A percentile compares a stretch with the other conserved stretches of the same genome.
phyloP scores from a whole-genome alignment of 2,888 invertebrate species.

The Melanotus villosus region DNA sequence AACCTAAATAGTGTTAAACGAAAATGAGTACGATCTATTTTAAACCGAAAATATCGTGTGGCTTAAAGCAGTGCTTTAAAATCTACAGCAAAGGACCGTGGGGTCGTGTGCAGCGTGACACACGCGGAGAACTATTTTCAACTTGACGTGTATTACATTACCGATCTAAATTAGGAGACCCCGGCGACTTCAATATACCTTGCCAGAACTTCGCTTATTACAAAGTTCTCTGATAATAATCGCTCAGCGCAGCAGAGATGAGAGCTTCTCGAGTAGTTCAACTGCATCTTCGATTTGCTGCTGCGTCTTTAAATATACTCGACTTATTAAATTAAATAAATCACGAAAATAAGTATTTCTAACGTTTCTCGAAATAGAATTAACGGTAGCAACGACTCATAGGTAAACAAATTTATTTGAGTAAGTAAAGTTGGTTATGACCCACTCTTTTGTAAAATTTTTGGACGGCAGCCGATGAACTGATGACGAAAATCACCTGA shows the following conservation, averaged over 20 bases:
- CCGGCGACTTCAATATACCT: slow-evolving; percentile 53
- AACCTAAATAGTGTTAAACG: slow-evolving; percentile 29
- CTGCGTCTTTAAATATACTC: neutral
- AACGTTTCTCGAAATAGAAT: slow-evolving; percentile 31
- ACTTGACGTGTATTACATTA: slow-evolving; percentile 73
- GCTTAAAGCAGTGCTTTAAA: slow-evolving; percentile 19
- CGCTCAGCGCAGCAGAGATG: neutral
- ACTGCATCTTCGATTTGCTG: neutral
- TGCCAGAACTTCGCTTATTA: slow-evolving; percentile 53
- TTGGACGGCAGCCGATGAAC: slow-evolving; percentile 16
- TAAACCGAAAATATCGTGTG: slow-evolving; percentile 23
- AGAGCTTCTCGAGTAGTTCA: neutral
- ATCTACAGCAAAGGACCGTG: slow-evolving; percentile 24
- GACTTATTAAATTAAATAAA: neutral
- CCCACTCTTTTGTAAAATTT: slow-evolving; percentile 17
- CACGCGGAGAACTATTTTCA: slow-evolving; percentile 72
- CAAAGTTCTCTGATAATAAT: slow-evolving; percentile 25
- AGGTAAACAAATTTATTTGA: slow-evolving; percentile 3
- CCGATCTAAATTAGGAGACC: slow-evolving; percentile 72
- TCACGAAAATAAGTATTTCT: neutral
- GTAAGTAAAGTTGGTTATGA: slow-evolving; percentile 14
- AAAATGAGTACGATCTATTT: slow-evolving; percentile 26
- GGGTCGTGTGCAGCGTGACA: slow-evolving; percentile 72
- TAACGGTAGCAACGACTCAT: slow-evolving; percentile 5
- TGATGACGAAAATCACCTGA: slow-evolving; percentile 30